These are phyloP conservation scores for Drosophila helvetica DNA, from an alignment of 2,888 invertebrate genomes.

Conservation along the genomic window DNA sequence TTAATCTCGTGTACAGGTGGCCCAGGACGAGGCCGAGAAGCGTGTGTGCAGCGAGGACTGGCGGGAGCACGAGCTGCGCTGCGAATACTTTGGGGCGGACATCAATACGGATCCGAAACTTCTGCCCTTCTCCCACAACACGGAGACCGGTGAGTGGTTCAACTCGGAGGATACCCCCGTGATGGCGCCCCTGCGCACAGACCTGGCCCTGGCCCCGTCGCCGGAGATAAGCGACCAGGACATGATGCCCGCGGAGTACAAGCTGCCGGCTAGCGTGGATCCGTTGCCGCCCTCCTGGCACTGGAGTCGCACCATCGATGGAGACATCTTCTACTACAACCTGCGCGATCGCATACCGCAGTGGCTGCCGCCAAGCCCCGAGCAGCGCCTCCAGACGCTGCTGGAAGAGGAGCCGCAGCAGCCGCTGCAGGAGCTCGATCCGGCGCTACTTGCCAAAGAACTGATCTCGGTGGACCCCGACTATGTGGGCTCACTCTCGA, in stretches of 20 bases:
- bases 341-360: slow-evolving; percentile 90
- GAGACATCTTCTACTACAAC: slow-evolving; percentile 96
- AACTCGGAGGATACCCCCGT: slow-evolving; percentile 78
- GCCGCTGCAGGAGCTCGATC: slow-evolving; percentile 31
- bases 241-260: slow-evolving; percentile 77
- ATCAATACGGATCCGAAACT: slow-evolving; percentile 75
- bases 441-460: slow-evolving; percentile 29
- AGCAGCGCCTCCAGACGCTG: slow-evolving; percentile 81
- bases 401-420: slow-evolving; percentile 45
- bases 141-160: slow-evolving; percentile 83
- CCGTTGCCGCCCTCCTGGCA: slow-evolving; percentile 94
- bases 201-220: slow-evolving; percentile 68
- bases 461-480: slow-evolving; percentile 46
- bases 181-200: slow-evolving; percentile 81
- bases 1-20: slow-evolving; percentile 70
- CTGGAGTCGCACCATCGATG: slow-evolving; percentile 91
- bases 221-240: slow-evolving; percentile 17
- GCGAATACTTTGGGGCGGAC: slow-evolving; percentile 82
- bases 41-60: slow-evolving; percentile 81
- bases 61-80: slow-evolving; percentile 82
- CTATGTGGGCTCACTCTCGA: slow-evolving; percentile 63
- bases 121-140: slow-evolving; percentile 82
- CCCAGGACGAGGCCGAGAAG: slow-evolving; percentile 82
- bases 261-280: slow-evolving; percentile 85
- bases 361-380: slow-evolving; percentile 89